These are phyloP conservation scores for Vannuccia rotundouncinata DNA, from an alignment of 2,888 invertebrate species.

Conservation along the genomic window DNA sequence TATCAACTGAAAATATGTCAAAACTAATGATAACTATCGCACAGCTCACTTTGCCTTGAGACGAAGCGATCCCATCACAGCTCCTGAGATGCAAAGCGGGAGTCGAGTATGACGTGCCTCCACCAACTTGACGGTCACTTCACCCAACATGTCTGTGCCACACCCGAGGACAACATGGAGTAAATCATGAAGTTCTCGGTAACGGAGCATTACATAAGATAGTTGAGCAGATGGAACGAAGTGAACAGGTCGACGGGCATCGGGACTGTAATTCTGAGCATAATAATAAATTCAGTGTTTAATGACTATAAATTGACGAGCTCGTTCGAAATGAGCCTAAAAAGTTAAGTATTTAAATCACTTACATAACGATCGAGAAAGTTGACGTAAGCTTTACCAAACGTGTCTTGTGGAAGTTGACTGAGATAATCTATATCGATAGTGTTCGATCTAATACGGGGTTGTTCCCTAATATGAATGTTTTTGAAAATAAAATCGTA, in stretches of 20 bases:
- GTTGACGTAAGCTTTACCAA: conserved; percentile 77
- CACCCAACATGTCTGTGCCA: conserved; percentile 63
- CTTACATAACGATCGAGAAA: conserved; percentile 73
- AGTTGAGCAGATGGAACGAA: conserved; percentile 81
- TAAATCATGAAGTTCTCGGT: conserved; percentile 91
- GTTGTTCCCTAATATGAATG: conserved; percentile 68
- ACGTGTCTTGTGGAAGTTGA: conserved; percentile 68
- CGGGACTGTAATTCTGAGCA: conserved; percentile 75
- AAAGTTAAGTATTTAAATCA: not conserved
- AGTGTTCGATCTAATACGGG: conserved; percentile 76
- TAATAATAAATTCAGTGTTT: not conserved
- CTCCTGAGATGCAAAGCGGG: conserved; percentile 90
- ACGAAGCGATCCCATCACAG: conserved; percentile 80
- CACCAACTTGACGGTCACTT: conserved; percentile 93
- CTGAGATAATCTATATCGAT: conserved; percentile 69
- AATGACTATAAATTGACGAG: conserved; percentile 43
- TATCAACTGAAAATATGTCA: not conserved
- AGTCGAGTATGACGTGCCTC: conserved; percentile 88
- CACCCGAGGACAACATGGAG: conserved; percentile 76
- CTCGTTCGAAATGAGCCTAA: not conserved
- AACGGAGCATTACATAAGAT: conserved; percentile 92
- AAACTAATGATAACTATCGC: not conserved
- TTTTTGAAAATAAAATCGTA: too few species aligned
- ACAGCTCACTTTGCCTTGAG: conserved; percentile 68
- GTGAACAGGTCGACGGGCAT: conserved; percentile 77